Conservation (phyloP, 2,888 invertebrate species). For the Pristionchus fissidentatus region DNA sequence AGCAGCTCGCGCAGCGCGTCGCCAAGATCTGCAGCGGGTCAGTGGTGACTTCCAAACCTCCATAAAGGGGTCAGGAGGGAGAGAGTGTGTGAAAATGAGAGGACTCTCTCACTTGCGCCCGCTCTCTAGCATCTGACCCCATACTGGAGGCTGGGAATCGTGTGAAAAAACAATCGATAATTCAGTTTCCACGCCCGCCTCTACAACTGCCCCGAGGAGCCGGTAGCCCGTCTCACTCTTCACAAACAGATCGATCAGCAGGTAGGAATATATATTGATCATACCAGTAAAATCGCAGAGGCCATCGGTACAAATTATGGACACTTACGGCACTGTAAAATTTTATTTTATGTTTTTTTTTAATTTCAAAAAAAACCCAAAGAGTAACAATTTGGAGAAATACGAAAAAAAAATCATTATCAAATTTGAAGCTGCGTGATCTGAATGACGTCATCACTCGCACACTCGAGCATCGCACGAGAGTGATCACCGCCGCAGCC, state of each 20-base stretch:
- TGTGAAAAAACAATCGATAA: not conserved
- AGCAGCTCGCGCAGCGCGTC: constrained; percentile 81
- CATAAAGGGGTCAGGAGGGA: not conserved
- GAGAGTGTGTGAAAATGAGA: not conserved
- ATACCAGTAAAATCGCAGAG: not conserved
- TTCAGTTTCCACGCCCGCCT: constrained; percentile 89
- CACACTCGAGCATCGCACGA: constrained; percentile 96
- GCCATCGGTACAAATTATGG: not conserved
- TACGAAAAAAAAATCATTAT: not conserved
- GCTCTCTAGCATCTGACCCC: not conserved
- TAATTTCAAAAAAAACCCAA: not conserved
- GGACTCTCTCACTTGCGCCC: not conserved
- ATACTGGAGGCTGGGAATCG: not conserved
- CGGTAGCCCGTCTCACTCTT: constrained; percentile 94
- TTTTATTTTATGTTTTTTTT: not conserved
- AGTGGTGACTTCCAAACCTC: too few species aligned
- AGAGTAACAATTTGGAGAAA: too few species aligned
- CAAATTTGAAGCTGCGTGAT: constrained; percentile 92
- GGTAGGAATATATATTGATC: constrained; percentile 15
- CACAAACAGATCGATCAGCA: constrained; percentile 91
- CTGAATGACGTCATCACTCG: constrained; percentile 93
- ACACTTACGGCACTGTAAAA: too few species aligned
- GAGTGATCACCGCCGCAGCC: constrained; percentile 94
- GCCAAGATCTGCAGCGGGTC: constrained; percentile 44
- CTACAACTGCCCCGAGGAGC: constrained; percentile 92